Percentiles rank a stretch among this genome's conserved stretches.
Conservation (phyloP, 2,888 invertebrate species). For the Fabriciana adippe region DNA sequence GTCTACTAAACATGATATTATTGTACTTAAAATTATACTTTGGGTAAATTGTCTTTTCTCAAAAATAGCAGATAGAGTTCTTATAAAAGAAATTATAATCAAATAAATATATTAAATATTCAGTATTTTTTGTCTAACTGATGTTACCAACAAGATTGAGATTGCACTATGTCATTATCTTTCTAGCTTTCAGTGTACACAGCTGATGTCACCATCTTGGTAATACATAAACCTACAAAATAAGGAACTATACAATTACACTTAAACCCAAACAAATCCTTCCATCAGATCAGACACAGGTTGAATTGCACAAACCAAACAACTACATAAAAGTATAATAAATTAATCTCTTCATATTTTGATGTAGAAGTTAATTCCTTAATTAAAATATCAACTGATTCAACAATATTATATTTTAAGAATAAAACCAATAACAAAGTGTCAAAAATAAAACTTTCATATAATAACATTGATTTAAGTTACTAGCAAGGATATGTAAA, state of each 20-base stretch:
- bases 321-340: conserved; percentile 74
- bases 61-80: conserved; percentile 57
- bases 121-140: conserved; percentile 67
- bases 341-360: conserved; percentile 77
- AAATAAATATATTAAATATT: conserved; percentile 50
- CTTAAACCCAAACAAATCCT: conserved; percentile 72
- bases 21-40: conserved; percentile 18
- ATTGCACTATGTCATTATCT: conserved; percentile 51
- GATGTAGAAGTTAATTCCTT: conserved; percentile 60
- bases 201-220: conserved; percentile 43
- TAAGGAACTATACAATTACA: conserved; percentile 80
- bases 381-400: conserved; percentile 78
- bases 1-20: conserved; percentile 17
- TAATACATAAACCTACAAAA: conserved; percentile 69
- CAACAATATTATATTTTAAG: conserved; percentile 64
- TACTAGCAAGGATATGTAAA: conserved; percentile 33
- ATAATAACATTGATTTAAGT: conserved; percentile 58
- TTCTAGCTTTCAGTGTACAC: conserved; percentile 29
- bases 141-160: conserved; percentile 73
- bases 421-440: conserved; percentile 72
- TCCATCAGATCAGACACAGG: conserved; percentile 79
- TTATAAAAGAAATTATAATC: conserved; percentile 47
- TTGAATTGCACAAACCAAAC: conserved; percentile 76
- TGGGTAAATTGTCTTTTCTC: conserved; percentile 17
- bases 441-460: conserved; percentile 68